phyloP scores from a whole-genome alignment of 1,140 invertebrate species.

The Mylabris phalerata region DNA sequence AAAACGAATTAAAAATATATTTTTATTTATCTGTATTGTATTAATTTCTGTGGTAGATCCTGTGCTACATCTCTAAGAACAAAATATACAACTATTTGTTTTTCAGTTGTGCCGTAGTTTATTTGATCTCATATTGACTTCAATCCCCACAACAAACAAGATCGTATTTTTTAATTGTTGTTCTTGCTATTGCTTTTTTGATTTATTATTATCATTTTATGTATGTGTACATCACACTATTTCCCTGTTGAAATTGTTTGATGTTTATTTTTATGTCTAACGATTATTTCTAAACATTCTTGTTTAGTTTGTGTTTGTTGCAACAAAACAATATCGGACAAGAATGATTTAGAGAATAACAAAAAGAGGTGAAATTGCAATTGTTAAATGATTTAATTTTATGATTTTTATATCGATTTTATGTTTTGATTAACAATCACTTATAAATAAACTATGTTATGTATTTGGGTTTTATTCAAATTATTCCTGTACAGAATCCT shows the following conservation, averaged over 20 bases:
- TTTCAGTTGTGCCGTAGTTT: constrained; percentile 13
- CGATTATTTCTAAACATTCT: constrained; percentile 15
- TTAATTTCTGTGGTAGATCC: background rate
- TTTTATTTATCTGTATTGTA: constrained; percentile 10
- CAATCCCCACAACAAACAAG: too few species aligned
- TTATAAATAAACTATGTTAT: constrained; percentile 23
- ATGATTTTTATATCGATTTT: constrained; percentile 13
- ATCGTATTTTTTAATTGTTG: too few species aligned
- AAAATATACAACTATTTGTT: constrained; percentile 5
- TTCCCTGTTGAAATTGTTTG: constrained; percentile 19
- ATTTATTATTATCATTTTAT: constrained; percentile 14
- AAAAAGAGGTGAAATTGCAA: constrained; percentile 1
- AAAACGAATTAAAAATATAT: constrained; percentile 2
- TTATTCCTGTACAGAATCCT: too few species aligned
- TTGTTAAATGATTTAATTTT: constrained; percentile 13
- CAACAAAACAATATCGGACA: background rate
- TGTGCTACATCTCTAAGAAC: constrained; percentile 5
- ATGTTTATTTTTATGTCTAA: constrained; percentile 13
- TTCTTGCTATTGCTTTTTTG: constrained; percentile 7
- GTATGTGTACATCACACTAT: constrained; percentile 14
- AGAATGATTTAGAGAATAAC: constrained; percentile 14
- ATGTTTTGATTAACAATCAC: constrained; percentile 21
- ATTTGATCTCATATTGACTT: constrained; percentile 11
- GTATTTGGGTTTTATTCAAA: too few species aligned
- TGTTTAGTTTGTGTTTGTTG: background rate